phyloP scores from a whole-genome alignment of 2,888 invertebrate genomes.

The Ganaspis brasiliensis region DNA sequence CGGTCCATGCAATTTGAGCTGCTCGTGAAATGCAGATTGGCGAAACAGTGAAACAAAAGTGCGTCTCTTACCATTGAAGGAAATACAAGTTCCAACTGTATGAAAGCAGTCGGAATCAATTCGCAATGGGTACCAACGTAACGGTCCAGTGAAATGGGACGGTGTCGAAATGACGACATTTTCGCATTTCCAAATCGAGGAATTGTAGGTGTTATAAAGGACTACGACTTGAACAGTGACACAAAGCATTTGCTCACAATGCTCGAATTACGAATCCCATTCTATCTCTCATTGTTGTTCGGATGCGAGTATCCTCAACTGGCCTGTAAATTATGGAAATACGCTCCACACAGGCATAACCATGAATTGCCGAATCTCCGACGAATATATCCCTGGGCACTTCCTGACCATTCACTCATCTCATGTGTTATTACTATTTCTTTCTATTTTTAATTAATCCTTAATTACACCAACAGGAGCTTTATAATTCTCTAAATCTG shows the following conservation, averaged over 20 bases:
- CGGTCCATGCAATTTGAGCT: too few species aligned
- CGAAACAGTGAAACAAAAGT: slow-evolving; percentile 11
- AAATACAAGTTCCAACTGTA: neutral
- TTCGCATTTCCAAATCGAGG: slow-evolving; percentile 8
- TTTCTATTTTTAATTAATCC: too few species aligned
- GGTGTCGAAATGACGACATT: slow-evolving; percentile 22
- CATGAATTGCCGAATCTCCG: slow-evolving; percentile 39
- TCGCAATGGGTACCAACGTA: neutral
- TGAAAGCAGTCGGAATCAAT: neutral
- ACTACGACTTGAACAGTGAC: slow-evolving; percentile 37
- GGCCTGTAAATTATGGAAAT: slow-evolving; percentile 63
- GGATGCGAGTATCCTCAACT: slow-evolving; percentile 54
- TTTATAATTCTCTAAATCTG: too few species aligned
- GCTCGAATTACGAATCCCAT: slow-evolving; percentile 53
- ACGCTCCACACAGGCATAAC: slow-evolving; percentile 2
- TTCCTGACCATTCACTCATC: neutral
- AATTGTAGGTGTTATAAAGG: slow-evolving; percentile 36
- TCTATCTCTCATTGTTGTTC: slow-evolving; percentile 59
- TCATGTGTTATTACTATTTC: neutral
- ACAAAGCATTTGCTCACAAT: slow-evolving; percentile 59
- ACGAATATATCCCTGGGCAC: slow-evolving; percentile 34
- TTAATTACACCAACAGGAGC: too few species aligned
- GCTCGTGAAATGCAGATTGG: neutral
- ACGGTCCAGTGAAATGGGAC: slow-evolving; percentile 5
- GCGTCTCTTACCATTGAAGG: neutral